Conservation (phyloP, 37 sponge, comb jelly and placozoan species). For the Crambe crambe region DNA sequence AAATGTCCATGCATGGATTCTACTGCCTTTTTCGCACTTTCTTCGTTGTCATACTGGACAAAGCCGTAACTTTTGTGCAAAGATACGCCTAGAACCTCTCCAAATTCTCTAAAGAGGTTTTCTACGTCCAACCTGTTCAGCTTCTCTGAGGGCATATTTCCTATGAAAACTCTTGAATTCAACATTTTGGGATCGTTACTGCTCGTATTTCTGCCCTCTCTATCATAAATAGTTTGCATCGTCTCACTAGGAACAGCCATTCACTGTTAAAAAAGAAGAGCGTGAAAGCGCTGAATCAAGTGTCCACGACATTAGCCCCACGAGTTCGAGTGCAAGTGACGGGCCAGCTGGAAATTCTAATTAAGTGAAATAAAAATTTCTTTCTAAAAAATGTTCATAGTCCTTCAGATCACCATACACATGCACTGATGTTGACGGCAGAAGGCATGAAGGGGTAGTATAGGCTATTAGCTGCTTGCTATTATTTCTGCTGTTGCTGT, state of each 20-base stretch:
- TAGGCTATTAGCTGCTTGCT: no score
- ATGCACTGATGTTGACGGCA: no score
- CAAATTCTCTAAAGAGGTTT: slow-evolving; percentile 37
- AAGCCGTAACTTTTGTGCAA: slow-evolving; percentile 72
- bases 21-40: slow-evolving; percentile 51
- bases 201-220: slow-evolving; percentile 56
- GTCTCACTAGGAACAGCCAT: no score
- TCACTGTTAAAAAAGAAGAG: no score
- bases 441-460: no score
- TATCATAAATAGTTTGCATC: slow-evolving; percentile 16
- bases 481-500: neutral
- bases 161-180: slow-evolving; percentile 67
- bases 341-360: no score
- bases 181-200: slow-evolving; percentile 70
- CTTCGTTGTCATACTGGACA: slow-evolving; percentile 71
- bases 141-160: slow-evolving; percentile 56
- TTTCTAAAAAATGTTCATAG: no score
- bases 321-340: no score
- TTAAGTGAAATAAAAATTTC: no score
- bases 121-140: slow-evolving; percentile 48
- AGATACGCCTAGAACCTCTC: slow-evolving; percentile 60
- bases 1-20: slow-evolving; percentile 22
- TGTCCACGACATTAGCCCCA: no score
- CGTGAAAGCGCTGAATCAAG: no score
- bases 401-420: no score